Base-by-base conservation (phyloP, 1,140 invertebrate species). In the Papilio machaon region DNA sequence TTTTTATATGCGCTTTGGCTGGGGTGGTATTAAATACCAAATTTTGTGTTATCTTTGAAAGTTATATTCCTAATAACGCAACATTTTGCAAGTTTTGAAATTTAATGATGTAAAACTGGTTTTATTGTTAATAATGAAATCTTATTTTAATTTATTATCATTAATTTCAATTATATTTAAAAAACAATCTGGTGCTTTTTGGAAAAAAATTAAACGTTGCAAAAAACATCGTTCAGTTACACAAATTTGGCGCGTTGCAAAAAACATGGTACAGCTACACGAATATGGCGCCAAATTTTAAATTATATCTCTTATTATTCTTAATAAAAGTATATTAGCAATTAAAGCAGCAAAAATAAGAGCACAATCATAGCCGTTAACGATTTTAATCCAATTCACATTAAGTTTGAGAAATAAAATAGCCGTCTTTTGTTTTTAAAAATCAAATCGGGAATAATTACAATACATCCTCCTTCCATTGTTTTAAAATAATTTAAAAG, bases 391-490 rank as follows among this genome's bases (percentile, higher is more conserved):
- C 15, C 23, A 6, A 70, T 70, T 67, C 7, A 10, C 4, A 67
- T 23, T 30, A 54, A 54, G 4, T 52, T n/a, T 5, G 52, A 52
- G 11, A 70, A 70, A 70, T 30, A 54, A 54, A 52, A 76, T 35
- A 76, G 17, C 49, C 47, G 23, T 54, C 47, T 30, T 76, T 47
- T 79, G 58, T 79, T 79, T 23, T 79, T 64, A 19, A 79, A 60
- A 79, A 79, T 67, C 15, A 67, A 79, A 67, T 79, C 64, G 43
- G 15, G 58, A 79, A 79, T 19, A n/a, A 60, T 47, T 47, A 35
- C 35, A 60, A 38, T 78, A 81, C 67, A 82, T 80, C 54, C 82
- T 88, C 82, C 79, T 85, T 88, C 82, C 70, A 83, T 85, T 79
- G 83, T 88, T 81, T 85, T 64, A 78, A 52, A 80, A 79, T 79